Base-by-base conservation (phyloP, 1,140 invertebrate genomes). In the Hormaphis cornu region DNA sequence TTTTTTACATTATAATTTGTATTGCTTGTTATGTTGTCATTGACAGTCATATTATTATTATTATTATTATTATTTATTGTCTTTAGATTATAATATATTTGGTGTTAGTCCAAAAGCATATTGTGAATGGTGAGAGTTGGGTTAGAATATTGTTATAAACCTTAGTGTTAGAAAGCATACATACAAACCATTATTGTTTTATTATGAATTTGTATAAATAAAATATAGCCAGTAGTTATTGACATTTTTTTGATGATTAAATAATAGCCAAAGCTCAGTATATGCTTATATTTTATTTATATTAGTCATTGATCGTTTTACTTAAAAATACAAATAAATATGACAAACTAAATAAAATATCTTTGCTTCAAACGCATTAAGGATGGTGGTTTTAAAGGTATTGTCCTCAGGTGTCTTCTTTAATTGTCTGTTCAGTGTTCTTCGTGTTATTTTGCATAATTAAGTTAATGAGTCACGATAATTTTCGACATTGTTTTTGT, bases 301-400 rank as follows among this genome's bases (percentile, higher is more conserved):
- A 56, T 35, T 56, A 37, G 53, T 24, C 20, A 56, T 56, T n/a
- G n/a, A n/a, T n/a, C n/a, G n/a, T n/a, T 22, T 22, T 22, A 37
- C 24, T 37, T 56, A 18, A 16, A 56, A 22, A 56, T 6, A 24
- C 7, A 37, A 56, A 56, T 8, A 56, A 56, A 56, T 37, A 24
- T 7, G 20, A 35, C n/a, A n/a, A n/a, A n/a, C n/a, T n/a, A n/a
- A n/a, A n/a, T n/a, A n/a, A n/a, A n/a, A n/a, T n/a, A n/a, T n/a
- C n/a, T n/a, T n/a, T n/a, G n/a, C n/a, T n/a, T n/a, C 28, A 61
- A 61, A 61, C 22, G 26, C 56, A 61, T 61, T 61, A 61, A 26
- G 10, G 14, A 28, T 18, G 6, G 28, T 26, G 33, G 0, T 37
- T 14, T 14, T 37, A n/a, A 42, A 9, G 1, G 26, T 56, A 56